phyloP scores from a whole-genome alignment of 2,888 invertebrate species.

The Fragum whitleyi region DNA sequence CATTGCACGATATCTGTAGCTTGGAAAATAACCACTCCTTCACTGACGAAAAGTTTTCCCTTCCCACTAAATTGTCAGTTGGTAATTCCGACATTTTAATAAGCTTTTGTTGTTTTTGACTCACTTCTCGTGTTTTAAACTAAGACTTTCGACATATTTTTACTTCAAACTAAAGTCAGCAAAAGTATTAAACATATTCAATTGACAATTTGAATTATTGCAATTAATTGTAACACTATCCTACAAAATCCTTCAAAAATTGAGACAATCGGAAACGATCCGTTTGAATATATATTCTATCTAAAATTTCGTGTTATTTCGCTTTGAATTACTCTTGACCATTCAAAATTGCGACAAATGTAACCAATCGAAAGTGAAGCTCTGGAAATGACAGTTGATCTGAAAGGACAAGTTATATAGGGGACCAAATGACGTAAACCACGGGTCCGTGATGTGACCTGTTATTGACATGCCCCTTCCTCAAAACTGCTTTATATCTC shows the following conservation, averaged over 20 bases:
- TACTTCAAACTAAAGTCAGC: not conserved
- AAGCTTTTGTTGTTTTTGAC: not conserved
- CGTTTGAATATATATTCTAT: no score
- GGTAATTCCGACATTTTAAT: not conserved
- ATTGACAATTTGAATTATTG: no score
- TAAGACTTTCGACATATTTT: not conserved
- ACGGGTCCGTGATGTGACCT: not conserved
- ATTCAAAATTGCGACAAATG: no score
- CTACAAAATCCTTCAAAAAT: no score
- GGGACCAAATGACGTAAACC: not conserved
- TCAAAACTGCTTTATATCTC: no score
- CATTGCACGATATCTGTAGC: slow-evolving; percentile 19
- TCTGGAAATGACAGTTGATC: no score
- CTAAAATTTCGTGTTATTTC: no score
- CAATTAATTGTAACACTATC: no score
- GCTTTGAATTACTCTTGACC: no score
- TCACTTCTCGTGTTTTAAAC: not conserved
- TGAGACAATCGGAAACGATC: no score
- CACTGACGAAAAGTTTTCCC: slow-evolving; percentile 28
- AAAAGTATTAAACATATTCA: not conserved
- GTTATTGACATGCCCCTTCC: not conserved
- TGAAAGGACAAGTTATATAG: no score
- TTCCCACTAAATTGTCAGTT: not conserved
- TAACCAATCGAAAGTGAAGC: no score
- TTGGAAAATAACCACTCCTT: slow-evolving; percentile 43